A percentile compares a stretch with the other conserved stretches of the same genome.
These are phyloP conservation scores for Neoascia interrupta DNA, from an alignment of 2,888 invertebrate species.

Conservation along the genomic window DNA sequence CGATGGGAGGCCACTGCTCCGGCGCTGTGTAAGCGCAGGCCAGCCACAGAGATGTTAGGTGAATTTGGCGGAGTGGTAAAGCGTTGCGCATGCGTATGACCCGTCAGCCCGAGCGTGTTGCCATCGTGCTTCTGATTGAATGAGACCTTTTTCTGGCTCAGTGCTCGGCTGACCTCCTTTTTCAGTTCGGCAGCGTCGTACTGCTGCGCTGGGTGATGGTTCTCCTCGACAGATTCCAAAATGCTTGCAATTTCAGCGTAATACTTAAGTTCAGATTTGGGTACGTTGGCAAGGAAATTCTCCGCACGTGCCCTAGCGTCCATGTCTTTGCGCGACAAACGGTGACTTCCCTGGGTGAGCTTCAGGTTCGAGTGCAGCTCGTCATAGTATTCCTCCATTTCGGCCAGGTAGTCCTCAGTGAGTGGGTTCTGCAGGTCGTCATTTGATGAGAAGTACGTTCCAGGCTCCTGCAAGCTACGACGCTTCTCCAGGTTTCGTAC, in stretches of 20 bases:
- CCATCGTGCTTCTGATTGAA: conserved; percentile 74
- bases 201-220: conserved; percentile 72
- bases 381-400: conserved; percentile 77
- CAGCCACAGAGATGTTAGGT: conserved; percentile 85
- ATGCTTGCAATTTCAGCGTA: conserved; percentile 79
- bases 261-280: conserved; percentile 79
- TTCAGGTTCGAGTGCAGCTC: conserved; percentile 73
- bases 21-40: conserved; percentile 65
- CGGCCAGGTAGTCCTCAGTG: conserved; percentile 70
- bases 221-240: conserved; percentile 77
- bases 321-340: conserved; percentile 77
- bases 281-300: conserved; percentile 78
- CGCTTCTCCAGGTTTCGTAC: conserved; percentile 82
- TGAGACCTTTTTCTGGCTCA: conserved; percentile 79
- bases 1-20: conserved; percentile 70
- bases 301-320: conserved; percentile 79
- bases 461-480: conserved; percentile 88
- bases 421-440: conserved; percentile 74
- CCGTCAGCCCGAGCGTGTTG: conserved; percentile 55
- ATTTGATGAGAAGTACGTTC: conserved; percentile 80
- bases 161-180: conserved; percentile 79
- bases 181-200: conserved; percentile 79
- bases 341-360: conserved; percentile 72
- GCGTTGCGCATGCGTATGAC: conserved; percentile 72
- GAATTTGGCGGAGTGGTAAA: conserved; percentile 87